Conservation (phyloP, 2,888 invertebrate species). For the Muschampia plurimacula region DNA sequence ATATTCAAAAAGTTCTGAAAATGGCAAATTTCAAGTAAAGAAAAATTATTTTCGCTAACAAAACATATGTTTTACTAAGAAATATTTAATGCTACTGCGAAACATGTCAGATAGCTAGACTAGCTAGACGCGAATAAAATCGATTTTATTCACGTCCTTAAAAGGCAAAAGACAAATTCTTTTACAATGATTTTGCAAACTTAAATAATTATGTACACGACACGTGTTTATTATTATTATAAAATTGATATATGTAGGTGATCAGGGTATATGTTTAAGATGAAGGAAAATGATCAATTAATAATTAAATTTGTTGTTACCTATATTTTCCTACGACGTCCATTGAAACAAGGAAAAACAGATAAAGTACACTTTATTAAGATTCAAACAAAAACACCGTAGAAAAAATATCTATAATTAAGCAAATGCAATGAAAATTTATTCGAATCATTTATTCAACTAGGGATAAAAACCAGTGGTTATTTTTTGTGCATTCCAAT, state of each 20-base stretch:
- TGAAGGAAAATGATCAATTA: slow-evolving; percentile 26
- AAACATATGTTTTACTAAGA: no score
- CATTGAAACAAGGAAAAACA: slow-evolving; percentile 18
- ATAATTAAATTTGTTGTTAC: not conserved
- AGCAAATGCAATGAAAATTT: no score
- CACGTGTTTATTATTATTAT: slow-evolving; percentile 21
- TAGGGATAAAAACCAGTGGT: no score
- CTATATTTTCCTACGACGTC: slow-evolving; percentile 5
- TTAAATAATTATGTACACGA: not conserved
- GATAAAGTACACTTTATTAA: not conserved
- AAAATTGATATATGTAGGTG: slow-evolving; percentile 8
- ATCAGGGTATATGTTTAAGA: not conserved
- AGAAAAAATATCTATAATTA: no score
- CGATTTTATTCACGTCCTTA: not conserved
- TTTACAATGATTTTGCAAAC: slow-evolving; percentile 1
- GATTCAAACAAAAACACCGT: no score
- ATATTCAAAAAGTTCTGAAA: no score
- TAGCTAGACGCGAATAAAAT: no score
- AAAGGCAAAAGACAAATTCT: not conserved
- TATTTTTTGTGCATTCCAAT: no score
- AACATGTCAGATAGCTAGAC: not conserved
- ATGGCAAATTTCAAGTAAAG: no score
- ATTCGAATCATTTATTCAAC: no score
- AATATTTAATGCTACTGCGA: not conserved
- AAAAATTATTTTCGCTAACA: no score